phyloP scores from a whole-genome alignment of 2,797 vertebrate species.

The Parambassis ranga region DNA sequence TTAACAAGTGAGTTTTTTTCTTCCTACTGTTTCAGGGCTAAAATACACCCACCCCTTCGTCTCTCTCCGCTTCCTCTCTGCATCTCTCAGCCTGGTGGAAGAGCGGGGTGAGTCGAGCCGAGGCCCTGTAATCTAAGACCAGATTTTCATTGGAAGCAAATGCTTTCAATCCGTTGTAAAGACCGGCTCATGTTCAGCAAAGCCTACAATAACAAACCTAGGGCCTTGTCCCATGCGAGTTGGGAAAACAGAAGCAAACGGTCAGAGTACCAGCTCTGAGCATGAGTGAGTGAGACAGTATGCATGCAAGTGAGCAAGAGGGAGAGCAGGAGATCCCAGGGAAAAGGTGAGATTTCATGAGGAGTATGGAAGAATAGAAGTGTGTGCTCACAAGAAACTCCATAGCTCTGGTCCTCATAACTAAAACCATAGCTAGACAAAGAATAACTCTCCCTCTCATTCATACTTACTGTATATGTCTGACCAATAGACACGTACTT shows the following conservation, averaged over 20 bases:
- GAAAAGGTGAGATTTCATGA: slow-evolving; percentile 49
- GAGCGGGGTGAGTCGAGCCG: slow-evolving; percentile 67
- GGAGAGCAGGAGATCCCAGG: slow-evolving; percentile 2
- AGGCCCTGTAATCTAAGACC: slow-evolving; percentile 98
- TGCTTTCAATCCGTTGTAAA: slow-evolving; percentile 99
- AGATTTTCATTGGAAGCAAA: slow-evolving; percentile 99
- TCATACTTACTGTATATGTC: slow-evolving; percentile 77
- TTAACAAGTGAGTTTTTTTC: slow-evolving; percentile 92
- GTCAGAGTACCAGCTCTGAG: slow-evolving; percentile 46
- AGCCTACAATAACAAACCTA: slow-evolving; percentile 99
- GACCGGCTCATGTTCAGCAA: slow-evolving; percentile 97
- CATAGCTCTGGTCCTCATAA: background rate
- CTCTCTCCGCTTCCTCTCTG: slow-evolving; percentile 16
- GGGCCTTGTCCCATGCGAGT: slow-evolving; percentile 86
- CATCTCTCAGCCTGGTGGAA: slow-evolving; percentile 49
- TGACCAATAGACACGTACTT: slow-evolving; percentile 76
- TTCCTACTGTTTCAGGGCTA: slow-evolving; percentile 95
- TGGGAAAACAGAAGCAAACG: slow-evolving; percentile 87
- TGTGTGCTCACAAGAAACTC: background rate
- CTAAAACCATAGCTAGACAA: background rate
- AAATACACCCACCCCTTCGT: slow-evolving; percentile 80
- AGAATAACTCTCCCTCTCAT: slow-evolving; percentile 21
- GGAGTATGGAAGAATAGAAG: slow-evolving; percentile 22
- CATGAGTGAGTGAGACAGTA: slow-evolving; percentile 5
- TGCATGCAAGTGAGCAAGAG: background rate